Conservation (phyloP, 2,113 vertebrate species). For the Phyllostomus hastatus region DNA sequence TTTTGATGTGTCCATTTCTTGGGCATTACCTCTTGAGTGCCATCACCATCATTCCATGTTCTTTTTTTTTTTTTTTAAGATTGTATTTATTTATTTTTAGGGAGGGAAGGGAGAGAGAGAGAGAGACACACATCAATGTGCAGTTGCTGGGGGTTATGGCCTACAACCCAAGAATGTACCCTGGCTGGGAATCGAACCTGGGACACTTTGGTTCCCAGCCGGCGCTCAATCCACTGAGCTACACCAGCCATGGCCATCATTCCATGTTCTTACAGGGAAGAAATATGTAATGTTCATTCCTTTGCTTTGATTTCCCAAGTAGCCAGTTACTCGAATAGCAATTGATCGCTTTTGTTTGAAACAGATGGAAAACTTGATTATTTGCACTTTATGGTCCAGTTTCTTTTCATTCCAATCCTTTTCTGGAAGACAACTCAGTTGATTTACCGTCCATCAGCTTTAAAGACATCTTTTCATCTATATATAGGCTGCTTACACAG, state of each 20-base stretch:
- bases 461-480: slow-evolving; percentile 76
- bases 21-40: background rate
- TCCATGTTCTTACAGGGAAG: background rate
- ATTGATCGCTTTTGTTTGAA: background rate
- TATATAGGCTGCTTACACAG: slow-evolving; percentile 74
- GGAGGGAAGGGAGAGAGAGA: too few species aligned
- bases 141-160: too few species aligned
- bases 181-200: too few species aligned
- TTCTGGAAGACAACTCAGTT: background rate
- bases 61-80: too few species aligned
- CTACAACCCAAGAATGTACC: too few species aligned
- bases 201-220: too few species aligned
- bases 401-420: background rate
- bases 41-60: background rate
- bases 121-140: too few species aligned
- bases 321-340: background rate
- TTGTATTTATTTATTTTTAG: too few species aligned
- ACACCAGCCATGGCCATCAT: too few species aligned
- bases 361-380: background rate
- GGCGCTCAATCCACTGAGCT: too few species aligned
- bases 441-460: slow-evolving; percentile 35
- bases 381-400: background rate
- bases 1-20: background rate
- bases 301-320: background rate
- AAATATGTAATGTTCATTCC: background rate